Evolutionary conservation across 2,888 invertebrate genomes (phyloP), one percentile per base, ranked within the genome.

Genomic region (Anorthoa munda): DNA sequence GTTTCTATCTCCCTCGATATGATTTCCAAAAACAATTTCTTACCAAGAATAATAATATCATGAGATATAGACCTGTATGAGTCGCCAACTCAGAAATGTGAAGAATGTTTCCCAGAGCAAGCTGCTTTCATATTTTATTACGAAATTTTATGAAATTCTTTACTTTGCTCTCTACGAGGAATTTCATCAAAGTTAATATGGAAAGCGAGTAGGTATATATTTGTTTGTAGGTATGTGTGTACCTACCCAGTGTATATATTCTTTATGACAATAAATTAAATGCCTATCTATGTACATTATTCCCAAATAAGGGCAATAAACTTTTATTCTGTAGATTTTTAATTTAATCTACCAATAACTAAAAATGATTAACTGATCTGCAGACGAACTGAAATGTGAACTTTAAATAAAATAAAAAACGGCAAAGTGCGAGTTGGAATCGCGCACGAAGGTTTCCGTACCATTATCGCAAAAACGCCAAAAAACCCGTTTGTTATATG

Each of bases 61-160:
- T 15, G 51, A 60, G 56, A 72, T 80, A 81, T 80, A 79, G 9
- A 26, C 7, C 23, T 39, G 58, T 79, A 72, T 70, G 64, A 68
- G 48, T 68, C 26, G 56, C 39, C 39, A 39, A 39, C 39, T 51
- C 5, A 60, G 75, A 82, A 83, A 85, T 83, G 82, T 69, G 31
- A 69, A 73, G 82, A 84, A 86, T 83, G 81, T 84, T 76, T 63
- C 74, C 53, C 48, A 51, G 48, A 80, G 63, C 70, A 73, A 74
- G 64, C 56, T 31, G 65, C 66, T 77, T 71, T 72, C 53, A 70
- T 78, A 71, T 81, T 77, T 69, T 78, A 71, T 81, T 77, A 59
- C 63, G 51, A 73, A 78, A 67, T 75, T 84, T 82, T 82, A 88
- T 88, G 77, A 86, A 85, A 88, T 88, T 88, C 82, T 75, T 88